Conservation (phyloP, 1,140 invertebrate genomes). For the Drosophila bocki region DNA sequence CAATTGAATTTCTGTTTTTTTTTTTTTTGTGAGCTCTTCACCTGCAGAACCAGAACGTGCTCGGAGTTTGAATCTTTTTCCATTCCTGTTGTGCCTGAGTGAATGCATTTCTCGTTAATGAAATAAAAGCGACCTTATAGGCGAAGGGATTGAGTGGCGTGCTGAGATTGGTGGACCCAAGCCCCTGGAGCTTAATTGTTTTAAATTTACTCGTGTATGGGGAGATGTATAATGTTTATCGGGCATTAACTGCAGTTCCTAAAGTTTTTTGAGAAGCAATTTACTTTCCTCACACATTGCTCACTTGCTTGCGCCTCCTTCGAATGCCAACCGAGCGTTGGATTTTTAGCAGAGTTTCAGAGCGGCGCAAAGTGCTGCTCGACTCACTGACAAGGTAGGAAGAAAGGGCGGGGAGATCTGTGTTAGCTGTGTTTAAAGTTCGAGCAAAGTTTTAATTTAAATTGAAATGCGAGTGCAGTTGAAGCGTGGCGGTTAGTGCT, state of each 20-base stretch:
- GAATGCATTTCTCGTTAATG: conserved; percentile 37
- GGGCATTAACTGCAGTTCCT: conserved; percentile 36
- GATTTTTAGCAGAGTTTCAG: conserved; percentile 52
- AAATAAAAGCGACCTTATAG: conserved; percentile 49
- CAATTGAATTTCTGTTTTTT: conserved; percentile 33
- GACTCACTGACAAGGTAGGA: background rate
- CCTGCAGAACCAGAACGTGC: conserved; percentile 43
- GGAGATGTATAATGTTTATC: conserved; percentile 49
- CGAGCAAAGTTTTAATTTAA: conserved; percentile 73
- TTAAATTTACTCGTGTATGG: conserved; percentile 38
- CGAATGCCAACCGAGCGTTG: conserved; percentile 60
- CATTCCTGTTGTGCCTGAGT: background rate
- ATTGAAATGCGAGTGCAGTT: conserved; percentile 66
- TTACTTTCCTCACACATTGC: conserved; percentile 31
- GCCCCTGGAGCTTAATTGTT: conserved; percentile 52
- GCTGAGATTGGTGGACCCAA: conserved; percentile 38
- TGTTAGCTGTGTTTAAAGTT: conserved; percentile 70
- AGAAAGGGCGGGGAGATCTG: background rate
- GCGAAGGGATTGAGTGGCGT: conserved; percentile 5
- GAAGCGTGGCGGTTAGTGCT: conserved; percentile 40
- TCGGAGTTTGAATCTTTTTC: conserved; percentile 28
- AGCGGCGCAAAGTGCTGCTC: conserved; percentile 39
- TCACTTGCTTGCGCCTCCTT: conserved; percentile 64
- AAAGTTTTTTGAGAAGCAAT: conserved; percentile 53
- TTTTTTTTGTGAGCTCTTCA: background rate